Conservation (phyloP, 2,888 invertebrate genomes). For the Gastrophysa polygoni region DNA sequence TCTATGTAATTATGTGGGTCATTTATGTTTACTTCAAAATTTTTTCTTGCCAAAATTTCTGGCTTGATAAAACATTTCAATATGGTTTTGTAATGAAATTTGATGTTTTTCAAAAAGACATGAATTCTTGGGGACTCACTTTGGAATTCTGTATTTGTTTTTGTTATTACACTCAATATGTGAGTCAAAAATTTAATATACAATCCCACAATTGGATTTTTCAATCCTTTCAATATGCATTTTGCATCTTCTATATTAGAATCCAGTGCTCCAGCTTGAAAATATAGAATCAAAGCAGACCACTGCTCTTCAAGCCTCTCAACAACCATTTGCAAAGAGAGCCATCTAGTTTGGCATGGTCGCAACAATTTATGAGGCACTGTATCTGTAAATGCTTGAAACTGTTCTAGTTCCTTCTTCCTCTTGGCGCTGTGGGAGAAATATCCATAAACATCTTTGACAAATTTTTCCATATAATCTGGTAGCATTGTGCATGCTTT, state of each 20-base stretch:
- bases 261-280: background rate
- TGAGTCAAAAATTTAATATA: conserved; percentile 6
- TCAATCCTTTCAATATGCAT: background rate
- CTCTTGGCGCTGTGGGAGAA: conserved; percentile 13
- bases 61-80: conserved; percentile 7
- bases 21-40: background rate
- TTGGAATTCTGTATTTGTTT: conserved; percentile 7
- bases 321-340: conserved; percentile 5
- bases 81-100: background rate
- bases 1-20: background rate
- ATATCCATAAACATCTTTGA: conserved; percentile 10
- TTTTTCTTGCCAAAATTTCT: background rate
- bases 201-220: conserved; percentile 1
- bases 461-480: conserved; percentile 1
- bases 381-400: conserved; percentile 3
- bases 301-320: conserved; percentile 7
- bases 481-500: conserved; percentile 3
- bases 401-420: conserved; percentile 1
- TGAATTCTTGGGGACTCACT: conserved; percentile 1
- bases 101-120: conserved; percentile 1
- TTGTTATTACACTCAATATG: background rate
- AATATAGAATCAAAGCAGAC: conserved; percentile 6
- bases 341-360: conserved; percentile 12
- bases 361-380: conserved; percentile 10
- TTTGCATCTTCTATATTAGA: conserved; percentile 3